phyloP scores from a whole-genome alignment of 2,797 vertebrate genomes.

The Smutsia gigantea region DNA sequence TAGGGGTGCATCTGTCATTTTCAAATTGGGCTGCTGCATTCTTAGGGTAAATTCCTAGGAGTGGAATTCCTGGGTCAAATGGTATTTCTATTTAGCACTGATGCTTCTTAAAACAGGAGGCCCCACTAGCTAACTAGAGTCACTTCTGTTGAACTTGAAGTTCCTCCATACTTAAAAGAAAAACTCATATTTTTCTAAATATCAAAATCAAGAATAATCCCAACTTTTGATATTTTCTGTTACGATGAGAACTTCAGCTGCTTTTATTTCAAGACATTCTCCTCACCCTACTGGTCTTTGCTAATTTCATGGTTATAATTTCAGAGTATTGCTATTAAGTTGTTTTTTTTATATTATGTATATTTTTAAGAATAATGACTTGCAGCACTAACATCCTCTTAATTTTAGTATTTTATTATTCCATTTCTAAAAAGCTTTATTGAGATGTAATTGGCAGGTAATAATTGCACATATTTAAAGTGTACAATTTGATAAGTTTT shows the following conservation, averaged over 20 bases:
- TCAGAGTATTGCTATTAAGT: background rate
- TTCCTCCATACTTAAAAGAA: background rate
- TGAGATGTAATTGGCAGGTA: background rate
- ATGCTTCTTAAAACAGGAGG: background rate
- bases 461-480: background rate
- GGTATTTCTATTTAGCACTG: too few relatives aligned
- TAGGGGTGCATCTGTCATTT: too few relatives aligned
- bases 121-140: background rate
- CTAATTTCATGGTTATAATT: background rate
- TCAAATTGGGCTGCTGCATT: too few relatives aligned
- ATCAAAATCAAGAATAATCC: background rate
- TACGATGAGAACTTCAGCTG: background rate
- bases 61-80: too few relatives aligned
- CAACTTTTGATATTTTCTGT: background rate
- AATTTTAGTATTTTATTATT: background rate
- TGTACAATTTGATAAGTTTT: background rate
- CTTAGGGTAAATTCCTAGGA: too few relatives aligned
- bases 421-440: background rate
- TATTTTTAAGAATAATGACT: background rate
- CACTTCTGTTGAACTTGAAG: background rate
- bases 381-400: background rate
- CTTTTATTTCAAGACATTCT: background rate
- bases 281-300: background rate
- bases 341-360: background rate
- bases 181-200: background rate